A percentile compares a stretch with the other conserved stretches of the same genome.
phyloP scores from a whole-genome alignment of 2,797 vertebrate genomes.

The Tenualosa ilisha region DNA sequence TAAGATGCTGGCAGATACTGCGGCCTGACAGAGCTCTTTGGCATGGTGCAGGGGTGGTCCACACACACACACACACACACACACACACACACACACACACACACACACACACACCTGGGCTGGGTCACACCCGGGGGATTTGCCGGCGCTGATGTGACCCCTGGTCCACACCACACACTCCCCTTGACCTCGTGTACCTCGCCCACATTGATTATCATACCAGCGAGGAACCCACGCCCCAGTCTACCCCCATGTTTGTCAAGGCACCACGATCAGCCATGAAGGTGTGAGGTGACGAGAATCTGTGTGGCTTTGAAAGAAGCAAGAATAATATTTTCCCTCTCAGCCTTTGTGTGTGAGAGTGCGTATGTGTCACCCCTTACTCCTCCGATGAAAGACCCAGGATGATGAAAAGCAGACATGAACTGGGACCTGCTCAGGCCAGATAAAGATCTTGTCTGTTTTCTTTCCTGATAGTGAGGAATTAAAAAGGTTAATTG shows the following conservation, averaged over 20 bases:
- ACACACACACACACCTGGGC: conserved; percentile 58
- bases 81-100: neutral
- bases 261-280: conserved; percentile 33
- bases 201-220: conserved; percentile 53
- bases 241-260: conserved; percentile 39
- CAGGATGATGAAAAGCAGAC: conserved; percentile 47
- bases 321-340: conserved; percentile 42
- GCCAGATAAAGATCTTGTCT: conserved; percentile 39
- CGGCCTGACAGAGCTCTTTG: conserved; percentile 34
- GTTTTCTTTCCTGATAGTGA: neutral
- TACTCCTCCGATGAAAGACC: conserved; percentile 35
- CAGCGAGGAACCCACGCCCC: conserved; percentile 26
- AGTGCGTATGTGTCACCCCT: conserved; percentile 25
- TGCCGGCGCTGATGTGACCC: conserved; percentile 57
- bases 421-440: conserved; percentile 33
- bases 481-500: conserved; percentile 1
- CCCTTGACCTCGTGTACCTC: conserved; percentile 49
- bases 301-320: conserved; percentile 55
- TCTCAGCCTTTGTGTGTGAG: conserved; percentile 36
- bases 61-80: neutral
- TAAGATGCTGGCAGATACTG: conserved; percentile 46
- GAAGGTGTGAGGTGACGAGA: conserved; percentile 52
- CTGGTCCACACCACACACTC: conserved; percentile 56
- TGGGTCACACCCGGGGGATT: conserved; percentile 52
- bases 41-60: conserved; percentile 42